A percentile compares a stretch with the other conserved stretches of the same genome.
Conservation (phyloP, 2,888 invertebrate species). For the Tetanocera ferruginea region DNA sequence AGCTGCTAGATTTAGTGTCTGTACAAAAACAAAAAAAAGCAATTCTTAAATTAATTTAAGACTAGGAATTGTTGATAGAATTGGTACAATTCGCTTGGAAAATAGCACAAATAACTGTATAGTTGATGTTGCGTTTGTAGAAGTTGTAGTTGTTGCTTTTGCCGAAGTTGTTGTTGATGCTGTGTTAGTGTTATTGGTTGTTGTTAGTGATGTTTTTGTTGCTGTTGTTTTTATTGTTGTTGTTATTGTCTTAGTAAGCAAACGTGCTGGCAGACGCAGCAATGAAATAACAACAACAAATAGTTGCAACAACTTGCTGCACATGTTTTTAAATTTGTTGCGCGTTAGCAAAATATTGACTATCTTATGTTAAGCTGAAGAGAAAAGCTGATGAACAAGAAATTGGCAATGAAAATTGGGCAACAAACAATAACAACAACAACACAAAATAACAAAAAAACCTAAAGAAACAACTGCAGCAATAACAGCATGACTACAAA, state of each 20-base stretch:
- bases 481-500: background rate
- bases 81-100: slow-evolving; percentile 56
- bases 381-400: no score
- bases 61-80: slow-evolving; percentile 53
- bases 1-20: background rate
- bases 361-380: no score
- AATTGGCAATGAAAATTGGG: no score
- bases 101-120: slow-evolving; percentile 61
- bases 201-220: no score
- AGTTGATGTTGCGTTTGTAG: slow-evolving; percentile 16
- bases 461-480: background rate
- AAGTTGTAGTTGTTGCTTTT: background rate
- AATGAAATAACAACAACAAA: background rate
- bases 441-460: background rate
- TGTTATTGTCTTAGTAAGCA: background rate
- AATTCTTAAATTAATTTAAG: slow-evolving; percentile 1
- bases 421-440: no score
- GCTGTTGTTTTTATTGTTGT: background rate
- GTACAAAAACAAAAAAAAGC: background rate
- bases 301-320: background rate
- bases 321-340: no score
- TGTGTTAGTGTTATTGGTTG: no score
- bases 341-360: no score
- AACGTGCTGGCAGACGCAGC: background rate
- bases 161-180: background rate